Evolutionary conservation across 2,113 vertebrate genomes (phyloP), one percentile per base, ranked within the genome.

Genomic region (Phoenicopterus ruber): DNA sequence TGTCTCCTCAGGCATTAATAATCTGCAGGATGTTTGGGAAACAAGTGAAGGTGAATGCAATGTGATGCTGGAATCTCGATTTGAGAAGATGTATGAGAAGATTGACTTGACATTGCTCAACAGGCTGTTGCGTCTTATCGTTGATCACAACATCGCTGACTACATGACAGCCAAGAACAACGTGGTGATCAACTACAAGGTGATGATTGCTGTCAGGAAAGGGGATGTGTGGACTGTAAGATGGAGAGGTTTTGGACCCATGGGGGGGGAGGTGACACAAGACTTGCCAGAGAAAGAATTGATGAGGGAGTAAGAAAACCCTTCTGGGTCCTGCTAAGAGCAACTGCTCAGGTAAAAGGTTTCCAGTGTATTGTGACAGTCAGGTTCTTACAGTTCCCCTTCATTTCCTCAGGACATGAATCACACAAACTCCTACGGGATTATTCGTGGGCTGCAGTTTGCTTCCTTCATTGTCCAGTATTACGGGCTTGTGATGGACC

Each of bases 121-220:
- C 97, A 99, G 99, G 93, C 98, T 99, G 87, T 97, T 99, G 92
- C 99, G 99, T 95, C 99, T 99, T 49, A 99, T 99, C 3, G 99
- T 99, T 6, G 99, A 99, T 96, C 99, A 99, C 98, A 99, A 99
- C 97, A 99, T 99, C 22, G 99, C 99, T 72, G 99, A 99, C 97
- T 99, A 99, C 98, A 99, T 99, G 99, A 99, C 99, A 1, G 99
- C 99, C 88, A 99, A 99, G 97, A 99, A 99, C 98, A 99, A 99
- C 2, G 99, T 99, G 28, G 99, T 99, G 92, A 99, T 99, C 97
- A 99, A 99, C 97, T 99, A 99, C 97, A 99, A 99, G 99, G 99
- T 99, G 71, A 93, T 38, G 49, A 8, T 9, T 78, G 21, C 38
- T 61, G 14, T 19, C 65, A 32, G 77, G n/a, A 79, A 93, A 79